Evolutionary conservation across 2,888 invertebrate species (phyloP), one percentile per base, ranked within the genome.

Genomic region (Luperina testacea): DNA sequence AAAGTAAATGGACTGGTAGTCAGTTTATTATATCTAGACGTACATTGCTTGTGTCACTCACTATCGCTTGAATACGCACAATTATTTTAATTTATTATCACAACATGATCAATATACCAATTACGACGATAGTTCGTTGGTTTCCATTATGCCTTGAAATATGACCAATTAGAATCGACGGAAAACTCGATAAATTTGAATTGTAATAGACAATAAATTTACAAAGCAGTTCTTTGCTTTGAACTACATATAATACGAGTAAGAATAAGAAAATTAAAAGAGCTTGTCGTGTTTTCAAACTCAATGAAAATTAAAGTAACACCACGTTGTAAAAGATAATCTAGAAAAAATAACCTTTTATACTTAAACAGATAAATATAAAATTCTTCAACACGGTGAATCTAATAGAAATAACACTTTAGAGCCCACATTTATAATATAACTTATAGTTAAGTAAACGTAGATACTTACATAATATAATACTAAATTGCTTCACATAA

Each of bases 11-110:
- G 9, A 20, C n/a, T 53, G 27, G 27, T 72, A 7, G 8, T 45
- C 24, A 71, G 63, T 67, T 32, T 71, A 64, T 70, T 45, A 59
- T 72, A 45, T 59, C 7, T 32, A 20, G 11, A 13, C 6, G 38
- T 32, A 42, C 20, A 53, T 32, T 70, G n/a, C 78, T 57, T 72
- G 38, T 59, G 53, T 73, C 57, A 67, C 17, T 78, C 27, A 78
- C 24, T 78, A 72, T 59, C 24, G 48, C 69, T 72, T 72, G 53
- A 65, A 73, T 70, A 57, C 61, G n/a, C 59, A 73, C 61, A 73
- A 65, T 67, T 72, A 24, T 71, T 71, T 45, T n/a, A 70, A 45
- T 63, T 57, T 78, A 48, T 38, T 77, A 27, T 9, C 6, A 32
- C 69, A 48, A 65, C 63, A 65, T 70, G 32, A 57, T 48, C n/a